phyloP scores from a whole-genome alignment of 37 sponge, comb jelly and placozoan genomes.

The Agelas oroides region DNA sequence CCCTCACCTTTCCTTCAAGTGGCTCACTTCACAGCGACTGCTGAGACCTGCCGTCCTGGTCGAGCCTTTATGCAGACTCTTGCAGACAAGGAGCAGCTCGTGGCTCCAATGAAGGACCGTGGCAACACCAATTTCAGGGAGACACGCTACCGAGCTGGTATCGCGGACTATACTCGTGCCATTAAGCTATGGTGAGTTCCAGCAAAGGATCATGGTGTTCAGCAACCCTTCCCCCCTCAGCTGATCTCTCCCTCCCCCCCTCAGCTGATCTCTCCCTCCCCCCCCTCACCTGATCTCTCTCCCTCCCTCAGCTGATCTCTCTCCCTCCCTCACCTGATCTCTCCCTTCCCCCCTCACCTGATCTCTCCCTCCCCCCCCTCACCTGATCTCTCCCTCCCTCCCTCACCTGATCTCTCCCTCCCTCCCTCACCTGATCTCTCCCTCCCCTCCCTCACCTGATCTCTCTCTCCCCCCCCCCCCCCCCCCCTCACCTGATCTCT shows the following conservation, averaged over 20 bases:
- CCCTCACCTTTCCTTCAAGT: not conserved
- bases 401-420: too few relatives aligned
- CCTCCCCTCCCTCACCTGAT: too few relatives aligned
- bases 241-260: not conserved
- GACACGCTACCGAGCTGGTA: constrained; percentile 34
- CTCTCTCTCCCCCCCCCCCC: too few relatives aligned
- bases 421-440: too few relatives aligned
- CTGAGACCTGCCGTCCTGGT: not conserved
- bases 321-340: too few relatives aligned
- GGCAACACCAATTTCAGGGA: constrained; percentile 61
- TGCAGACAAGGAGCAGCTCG: constrained; percentile 35
- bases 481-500: too few relatives aligned
- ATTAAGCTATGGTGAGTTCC: constrained; percentile 59
- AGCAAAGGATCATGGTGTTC: not conserved
- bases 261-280: not conserved
- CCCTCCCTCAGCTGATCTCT: too few relatives aligned
- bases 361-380: too few relatives aligned
- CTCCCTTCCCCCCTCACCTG: too few relatives aligned
- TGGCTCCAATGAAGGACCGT: constrained; percentile 55
- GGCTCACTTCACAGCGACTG: not conserved
- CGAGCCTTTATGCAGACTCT: not conserved
- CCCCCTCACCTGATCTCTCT: too few relatives aligned
- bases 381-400: too few relatives aligned
- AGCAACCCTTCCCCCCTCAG: not conserved
- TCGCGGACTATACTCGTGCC: constrained; percentile 72